These are phyloP conservation scores for Lasioglossum malachurum DNA, from an alignment of 2,888 invertebrate species.

Conservation along the genomic window DNA sequence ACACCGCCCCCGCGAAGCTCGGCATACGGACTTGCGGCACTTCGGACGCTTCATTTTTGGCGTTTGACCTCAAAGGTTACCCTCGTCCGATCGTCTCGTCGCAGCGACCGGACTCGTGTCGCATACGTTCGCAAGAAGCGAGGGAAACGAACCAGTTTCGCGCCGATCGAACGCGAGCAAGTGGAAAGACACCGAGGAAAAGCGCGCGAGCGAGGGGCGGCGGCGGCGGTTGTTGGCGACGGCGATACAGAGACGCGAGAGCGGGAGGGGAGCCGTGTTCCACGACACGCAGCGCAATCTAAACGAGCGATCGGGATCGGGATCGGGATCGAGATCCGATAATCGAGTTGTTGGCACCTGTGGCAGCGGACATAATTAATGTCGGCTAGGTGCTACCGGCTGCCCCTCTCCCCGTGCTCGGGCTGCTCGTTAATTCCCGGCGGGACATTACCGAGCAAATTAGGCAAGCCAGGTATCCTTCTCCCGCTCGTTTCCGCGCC, in stretches of 20 bases:
- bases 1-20: too few relatives aligned
- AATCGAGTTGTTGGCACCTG: constrained; percentile 84
- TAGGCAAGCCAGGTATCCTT: constrained; percentile 59
- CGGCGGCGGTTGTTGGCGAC: neutral
- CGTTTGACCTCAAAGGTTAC: too few relatives aligned
- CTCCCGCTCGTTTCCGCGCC: constrained; percentile 46
- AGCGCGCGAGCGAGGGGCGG: neutral
- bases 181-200: constrained; percentile 5
- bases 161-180: neutral
- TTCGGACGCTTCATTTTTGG: too few relatives aligned
- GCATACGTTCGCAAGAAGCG: neutral
- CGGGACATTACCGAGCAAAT: constrained; percentile 69
- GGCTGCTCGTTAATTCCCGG: constrained; percentile 68
- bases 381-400: constrained; percentile 66
- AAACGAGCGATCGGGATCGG: constrained; percentile 78
- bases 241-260: neutral
- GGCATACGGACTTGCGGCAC: too few relatives aligned
- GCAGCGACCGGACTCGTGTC: neutral
- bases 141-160: neutral
- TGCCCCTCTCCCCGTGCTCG: constrained; percentile 12
- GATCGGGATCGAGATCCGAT: constrained; percentile 81
- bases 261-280: constrained; percentile 12
- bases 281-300: constrained; percentile 68
- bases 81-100: neutral
- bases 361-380: constrained; percentile 82